Base-by-base conservation (phyloP, 92 coral and sea anemone genomes). In the Palythoa grandis region DNA sequence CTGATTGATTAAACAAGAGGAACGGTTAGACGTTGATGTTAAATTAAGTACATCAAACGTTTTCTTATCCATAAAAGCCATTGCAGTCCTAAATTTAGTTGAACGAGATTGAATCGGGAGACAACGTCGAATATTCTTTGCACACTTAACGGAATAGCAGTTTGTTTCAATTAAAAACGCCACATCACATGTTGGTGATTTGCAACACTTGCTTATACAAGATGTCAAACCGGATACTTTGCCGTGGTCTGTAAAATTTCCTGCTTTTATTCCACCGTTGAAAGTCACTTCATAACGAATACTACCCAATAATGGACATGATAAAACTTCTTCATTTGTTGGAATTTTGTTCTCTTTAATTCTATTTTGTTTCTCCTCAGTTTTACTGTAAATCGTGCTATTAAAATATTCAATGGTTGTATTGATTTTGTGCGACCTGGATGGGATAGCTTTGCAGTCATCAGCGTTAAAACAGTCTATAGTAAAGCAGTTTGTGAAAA, bases 401-500 rank as follows among this genome's bases (percentile, higher is more conserved):
- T 90, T 88, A 57, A 94, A 90, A 79, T 90, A 94, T 29, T 85
- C 94, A 29, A 94, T 91, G 0, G 98, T 86, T 1, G 98, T 94
- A 86, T 92, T 92, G 8, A 92, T 89, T 77, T 83, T 91, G 14
- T 50, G 77, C 19, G 92, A 92, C 58, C 56, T 88, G n/a, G 98
- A 90, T 13, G 95, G 99, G 17, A 95, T 78, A 75, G 96, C 97
- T 57, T 85, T 84, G 78, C 98, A 94, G 24, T 91, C 93, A 17
- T 93, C 86, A 38, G 89, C 89, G 37, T 92, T 93, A 52, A 93
- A 83, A 48, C 99, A 96, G 52, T 94, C 91, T 5, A 96, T 89
- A 38, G 91, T 95, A 40, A 95, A 96, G 78, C 99, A 96, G 86
- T 96, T 95, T 23, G 76, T 82, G 8, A 92, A 82, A 38, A 96